A percentile compares a stretch with the other conserved stretches of the same genome.
Evolutionary conservation across 2,888 invertebrate genomes (phyloP).

Genomic region (Drosophila phalerata): DNA sequence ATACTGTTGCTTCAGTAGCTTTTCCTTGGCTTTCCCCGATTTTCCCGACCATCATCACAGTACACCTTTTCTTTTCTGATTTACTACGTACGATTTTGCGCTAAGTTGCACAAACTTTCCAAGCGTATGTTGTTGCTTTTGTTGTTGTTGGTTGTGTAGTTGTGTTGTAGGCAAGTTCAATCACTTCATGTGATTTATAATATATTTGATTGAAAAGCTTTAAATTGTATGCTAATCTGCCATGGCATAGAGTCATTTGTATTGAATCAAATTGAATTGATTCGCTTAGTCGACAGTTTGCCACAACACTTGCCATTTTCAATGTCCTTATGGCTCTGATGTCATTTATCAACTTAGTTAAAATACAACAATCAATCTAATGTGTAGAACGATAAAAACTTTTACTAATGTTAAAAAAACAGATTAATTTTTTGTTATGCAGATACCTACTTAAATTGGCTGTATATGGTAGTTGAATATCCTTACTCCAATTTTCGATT

Average conservation of each 20-base stretch:
- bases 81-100: conserved; percentile 70
- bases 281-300: conserved; percentile 42
- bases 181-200: conserved; percentile 67
- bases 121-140: conserved; percentile 7
- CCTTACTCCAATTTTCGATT: too few relatives aligned
- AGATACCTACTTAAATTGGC: too few relatives aligned
- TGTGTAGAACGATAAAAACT: too few relatives aligned
- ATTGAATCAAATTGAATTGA: conserved; percentile 44
- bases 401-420: too few relatives aligned
- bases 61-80: conserved; percentile 43
- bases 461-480: too few relatives aligned
- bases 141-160: background rate
- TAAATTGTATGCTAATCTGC: conserved; percentile 73
- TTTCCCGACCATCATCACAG: too few relatives aligned
- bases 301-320: conserved; percentile 57
- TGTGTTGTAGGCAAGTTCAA: conserved; percentile 16
- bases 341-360: conserved; percentile 23
- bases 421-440: too few relatives aligned
- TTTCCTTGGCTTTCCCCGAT: background rate
- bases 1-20: conserved; percentile 53
- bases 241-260: conserved; percentile 58
- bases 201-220: conserved; percentile 74
- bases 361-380: too few relatives aligned
- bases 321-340: conserved; percentile 42
- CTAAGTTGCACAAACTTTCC: conserved; percentile 37